Base-by-base conservation (phyloP, 2,888 invertebrate genomes). In the Danaus chrysippus region DNA sequence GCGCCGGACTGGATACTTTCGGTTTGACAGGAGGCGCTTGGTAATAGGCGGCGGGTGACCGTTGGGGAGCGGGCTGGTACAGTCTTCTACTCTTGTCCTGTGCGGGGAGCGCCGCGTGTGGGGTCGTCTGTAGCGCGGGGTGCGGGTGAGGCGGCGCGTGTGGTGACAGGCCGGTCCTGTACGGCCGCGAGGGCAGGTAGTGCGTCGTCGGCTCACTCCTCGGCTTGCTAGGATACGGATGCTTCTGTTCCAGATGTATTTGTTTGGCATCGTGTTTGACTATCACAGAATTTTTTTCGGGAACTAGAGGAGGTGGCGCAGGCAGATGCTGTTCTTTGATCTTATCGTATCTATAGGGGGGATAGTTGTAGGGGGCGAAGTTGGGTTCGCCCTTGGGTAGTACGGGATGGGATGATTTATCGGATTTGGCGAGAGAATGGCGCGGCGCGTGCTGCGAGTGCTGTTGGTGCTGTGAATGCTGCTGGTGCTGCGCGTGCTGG, bases 231-330 rank as follows among this genome's bases (percentile, higher is more conserved):
- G 92, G 92, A 65, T 93, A 93, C n/a, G 84, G 87, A 64, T 80
- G 92, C 83, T 83, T 93, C 82, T 78, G 92, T 79, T 93, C 93
- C 65, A 93, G 78, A 77, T 93, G 93, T 54, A 91, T 86, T 75
- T 93, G 93, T 79, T 94, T 94, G 59, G 93, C 93, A 75, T 95
- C 95, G 81, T 95, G 95, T 79, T 95, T 95, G 66, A 95, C 95
- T 81, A 95, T 95, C 79, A 95, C 95, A 76, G 95, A 94, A 82
- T 93, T 94, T 82, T 95, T 95, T 82, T 95, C 95, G 72, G 93
- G 92, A 70, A 94, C 90, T 62, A 95, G 84, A 6, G 94, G 93
- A 59, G 94, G 94, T 15, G 94, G 94, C 68, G 94, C 94, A 64
- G 93, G 93, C 61, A 94, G 83, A 70, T 92, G 88, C 77, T 93